Evolutionary conservation across 2,797 vertebrate species (phyloP).

Genomic region (Halcyon smyrnensis): DNA sequence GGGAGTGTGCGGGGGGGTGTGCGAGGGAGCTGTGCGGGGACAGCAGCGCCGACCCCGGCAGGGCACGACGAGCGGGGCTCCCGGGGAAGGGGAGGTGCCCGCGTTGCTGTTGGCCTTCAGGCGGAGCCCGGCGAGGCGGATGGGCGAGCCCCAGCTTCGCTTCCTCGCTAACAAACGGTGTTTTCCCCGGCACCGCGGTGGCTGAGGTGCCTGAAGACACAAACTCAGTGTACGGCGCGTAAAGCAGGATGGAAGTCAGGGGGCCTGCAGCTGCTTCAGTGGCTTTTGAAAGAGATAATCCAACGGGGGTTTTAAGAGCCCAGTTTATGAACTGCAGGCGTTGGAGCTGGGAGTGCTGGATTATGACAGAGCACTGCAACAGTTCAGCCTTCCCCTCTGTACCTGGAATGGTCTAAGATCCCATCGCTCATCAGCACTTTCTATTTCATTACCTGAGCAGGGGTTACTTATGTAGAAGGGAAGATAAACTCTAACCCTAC

Average conservation of each 20-base stretch:
- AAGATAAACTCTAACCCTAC: slow-evolving; percentile 35
- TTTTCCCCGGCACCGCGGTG: not conserved
- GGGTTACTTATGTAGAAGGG: not conserved
- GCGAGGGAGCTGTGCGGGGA: not conserved
- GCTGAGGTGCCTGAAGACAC: accelerated
- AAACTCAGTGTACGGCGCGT: accelerated
- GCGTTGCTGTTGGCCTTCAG: accelerated
- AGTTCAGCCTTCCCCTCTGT: not conserved
- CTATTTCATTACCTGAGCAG: not conserved
- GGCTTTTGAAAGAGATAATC: not conserved
- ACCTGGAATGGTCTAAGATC: not conserved
- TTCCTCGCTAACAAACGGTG: accelerated
- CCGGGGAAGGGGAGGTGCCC: too few species aligned
- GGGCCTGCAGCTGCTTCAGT: not conserved
- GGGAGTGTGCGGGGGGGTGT: too few species aligned
- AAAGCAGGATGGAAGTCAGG: too few species aligned
- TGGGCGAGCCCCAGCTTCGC: accelerated
- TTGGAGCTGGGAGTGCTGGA: not conserved
- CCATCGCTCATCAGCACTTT: not conserved
- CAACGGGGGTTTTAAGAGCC: not conserved
- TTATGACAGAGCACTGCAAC: not conserved
- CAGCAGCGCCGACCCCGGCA: not conserved
- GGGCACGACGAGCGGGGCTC: too few species aligned
- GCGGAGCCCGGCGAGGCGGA: not conserved
- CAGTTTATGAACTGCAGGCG: too few species aligned